Evolutionary conservation across 2,797 vertebrate genomes (phyloP).

Genomic region (Enteromius mattozi): DNA sequence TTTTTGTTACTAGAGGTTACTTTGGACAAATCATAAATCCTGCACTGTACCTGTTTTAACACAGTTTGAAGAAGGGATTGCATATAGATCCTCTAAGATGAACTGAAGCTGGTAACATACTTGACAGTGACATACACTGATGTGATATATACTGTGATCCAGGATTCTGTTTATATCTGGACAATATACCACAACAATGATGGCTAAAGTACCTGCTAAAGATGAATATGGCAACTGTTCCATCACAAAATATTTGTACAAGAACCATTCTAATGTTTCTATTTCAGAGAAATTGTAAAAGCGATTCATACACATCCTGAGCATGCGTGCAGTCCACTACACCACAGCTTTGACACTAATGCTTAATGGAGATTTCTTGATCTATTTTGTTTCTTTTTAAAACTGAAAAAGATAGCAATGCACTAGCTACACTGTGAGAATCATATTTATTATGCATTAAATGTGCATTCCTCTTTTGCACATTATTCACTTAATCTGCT

Average conservation of each 20-base stretch:
- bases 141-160: neutral
- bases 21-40: neutral
- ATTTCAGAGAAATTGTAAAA: neutral
- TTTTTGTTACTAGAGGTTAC: neutral
- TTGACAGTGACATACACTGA: conserved; percentile 2
- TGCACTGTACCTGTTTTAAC: neutral
- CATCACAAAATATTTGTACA: neutral
- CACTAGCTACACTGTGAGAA: neutral
- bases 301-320: neutral
- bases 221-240: neutral
- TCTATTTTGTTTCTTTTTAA: neutral
- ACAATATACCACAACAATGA: neutral
- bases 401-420: neutral
- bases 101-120: neutral
- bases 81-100: neutral
- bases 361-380: neutral
- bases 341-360: neutral
- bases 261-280: neutral
- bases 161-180: neutral
- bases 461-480: conserved; percentile 20
- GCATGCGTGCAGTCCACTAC: neutral
- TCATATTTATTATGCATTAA: neutral
- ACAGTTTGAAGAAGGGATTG: neutral
- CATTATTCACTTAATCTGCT: conserved; percentile 30
- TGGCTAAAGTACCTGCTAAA: neutral